A percentile compares a stretch with the other conserved stretches of the same genome.
These are phyloP conservation scores for Plagiodera versicolora DNA, from an alignment of 2,888 invertebrate genomes.

Conservation along the genomic window DNA sequence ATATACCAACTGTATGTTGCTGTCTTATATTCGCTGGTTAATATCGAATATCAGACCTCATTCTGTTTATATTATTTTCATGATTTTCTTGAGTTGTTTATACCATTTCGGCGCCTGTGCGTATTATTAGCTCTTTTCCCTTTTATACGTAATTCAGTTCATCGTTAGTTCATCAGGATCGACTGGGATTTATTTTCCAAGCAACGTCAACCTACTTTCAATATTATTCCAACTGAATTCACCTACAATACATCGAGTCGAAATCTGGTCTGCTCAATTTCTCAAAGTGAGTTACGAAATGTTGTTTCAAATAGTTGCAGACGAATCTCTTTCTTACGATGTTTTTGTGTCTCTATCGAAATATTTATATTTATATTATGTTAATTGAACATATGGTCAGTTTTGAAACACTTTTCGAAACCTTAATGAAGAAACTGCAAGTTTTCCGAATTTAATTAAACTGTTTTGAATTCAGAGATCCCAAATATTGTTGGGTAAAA, in stretches of 20 bases:
- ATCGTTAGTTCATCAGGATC: background rate
- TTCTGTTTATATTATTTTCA: background rate
- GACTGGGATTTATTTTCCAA: conserved; percentile 3
- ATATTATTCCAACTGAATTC: conserved; percentile 10
- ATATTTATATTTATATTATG: background rate
- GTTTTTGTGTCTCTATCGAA: background rate
- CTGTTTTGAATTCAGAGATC: too few relatives aligned
- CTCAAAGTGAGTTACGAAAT: conserved; percentile 7
- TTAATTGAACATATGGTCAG: background rate
- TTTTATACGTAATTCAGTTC: background rate
- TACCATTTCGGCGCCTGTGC: background rate
- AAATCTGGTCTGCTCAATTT: conserved; percentile 2
- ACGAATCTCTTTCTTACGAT: background rate
- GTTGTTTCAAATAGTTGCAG: conserved; percentile 1
- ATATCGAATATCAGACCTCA: background rate
- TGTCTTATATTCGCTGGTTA: background rate
- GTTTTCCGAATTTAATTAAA: too few relatives aligned
- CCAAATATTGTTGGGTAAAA: too few relatives aligned
- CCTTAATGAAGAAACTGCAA: too few relatives aligned
- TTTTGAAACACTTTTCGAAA: background rate
- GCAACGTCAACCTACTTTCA: conserved; percentile 13
- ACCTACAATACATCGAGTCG: conserved; percentile 4
- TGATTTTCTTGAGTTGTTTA: background rate
- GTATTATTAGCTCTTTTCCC: background rate
- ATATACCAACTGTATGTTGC: too few relatives aligned